Evolutionary conservation across 2,797 vertebrate genomes (phyloP), one percentile per base, ranked within the genome.

Genomic region (Sphenodon punctatus): DNA sequence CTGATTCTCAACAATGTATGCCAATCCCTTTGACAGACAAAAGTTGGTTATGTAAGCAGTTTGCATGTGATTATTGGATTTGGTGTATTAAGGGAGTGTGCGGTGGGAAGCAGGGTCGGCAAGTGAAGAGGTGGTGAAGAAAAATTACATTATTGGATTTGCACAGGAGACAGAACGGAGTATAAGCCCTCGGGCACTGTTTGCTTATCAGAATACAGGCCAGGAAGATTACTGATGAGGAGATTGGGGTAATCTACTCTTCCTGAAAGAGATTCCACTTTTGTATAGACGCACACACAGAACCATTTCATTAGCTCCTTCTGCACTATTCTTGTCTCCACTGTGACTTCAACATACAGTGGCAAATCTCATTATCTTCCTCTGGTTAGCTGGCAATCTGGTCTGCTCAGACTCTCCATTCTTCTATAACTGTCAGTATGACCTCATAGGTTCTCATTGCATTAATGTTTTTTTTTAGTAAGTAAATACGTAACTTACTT

Each of bases 351-450:
- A 72, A 9, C 10, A 25, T 7, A 6, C 17, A 30, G 5, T 19
- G 34, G 19, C 27, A 48, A 23, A 11, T 68, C 19, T 60, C 4
- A 34, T 43, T 68, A 61, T 51, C 48, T 17, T 67, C 3, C 46
- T 58, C 19, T 46, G 63, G 1, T 0, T 2, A 45, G 3, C 0
- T 25, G 5, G 2, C 65, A 61, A 42, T 3, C 7, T 41, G 1
- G 7, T 13, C 4, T 32, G 16, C 39, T 53, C 25, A 32, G 1
- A 64, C 12, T 78, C 41, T 61, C 61, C 11, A n/a, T 3, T 63
- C 5, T 55, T 11, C 3, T 69, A 0, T 61, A 25, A 67, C n/a
- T n/a, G 23, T 39, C 6, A 60, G 1, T 2, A 1, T 6, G 80
- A 20, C 7, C 2, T 70, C 49, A 43, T 19, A 67, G 14, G n/a